phyloP scores from a whole-genome alignment of 1,140 invertebrate genomes.

The Gryon sp. region DNA sequence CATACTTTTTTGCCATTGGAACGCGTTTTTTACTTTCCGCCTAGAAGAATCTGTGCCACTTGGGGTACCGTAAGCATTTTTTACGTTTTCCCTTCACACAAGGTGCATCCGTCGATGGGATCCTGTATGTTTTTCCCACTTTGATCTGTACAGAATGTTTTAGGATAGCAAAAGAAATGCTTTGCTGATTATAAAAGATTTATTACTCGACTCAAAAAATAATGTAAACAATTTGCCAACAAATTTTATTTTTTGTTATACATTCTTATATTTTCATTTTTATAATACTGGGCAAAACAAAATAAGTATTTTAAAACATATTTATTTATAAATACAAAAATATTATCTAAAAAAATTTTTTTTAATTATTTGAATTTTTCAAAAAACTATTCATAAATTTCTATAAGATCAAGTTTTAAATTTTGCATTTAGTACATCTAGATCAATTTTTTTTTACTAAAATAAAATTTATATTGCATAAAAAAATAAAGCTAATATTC shows the following conservation, averaged over 20 bases:
- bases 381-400: too few species aligned
- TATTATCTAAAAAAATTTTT: too few species aligned
- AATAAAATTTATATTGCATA: not conserved
- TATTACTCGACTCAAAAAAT: not conserved
- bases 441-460: too few species aligned
- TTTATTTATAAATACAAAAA: too few species aligned
- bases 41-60: conserved; percentile 77
- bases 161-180: not conserved
- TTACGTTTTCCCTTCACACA: conserved; percentile 64
- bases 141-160: not conserved
- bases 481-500: not conserved
- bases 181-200: conserved; percentile 26
- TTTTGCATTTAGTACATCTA: too few species aligned
- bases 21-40: conserved; percentile 63
- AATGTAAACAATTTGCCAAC: too few species aligned
- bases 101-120: conserved; percentile 68
- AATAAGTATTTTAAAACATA: too few species aligned
- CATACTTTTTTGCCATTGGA: conserved; percentile 61
- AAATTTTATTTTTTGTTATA: too few species aligned
- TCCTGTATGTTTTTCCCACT: conserved; percentile 49
- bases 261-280: too few species aligned
- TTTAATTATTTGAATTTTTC: too few species aligned
- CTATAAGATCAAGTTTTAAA: too few species aligned
- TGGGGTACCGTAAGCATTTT: conserved; percentile 76
- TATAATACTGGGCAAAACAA: too few species aligned